phyloP scores from a whole-genome alignment of 2,797 vertebrate genomes.

The Poeciliopsis turneri region DNA sequence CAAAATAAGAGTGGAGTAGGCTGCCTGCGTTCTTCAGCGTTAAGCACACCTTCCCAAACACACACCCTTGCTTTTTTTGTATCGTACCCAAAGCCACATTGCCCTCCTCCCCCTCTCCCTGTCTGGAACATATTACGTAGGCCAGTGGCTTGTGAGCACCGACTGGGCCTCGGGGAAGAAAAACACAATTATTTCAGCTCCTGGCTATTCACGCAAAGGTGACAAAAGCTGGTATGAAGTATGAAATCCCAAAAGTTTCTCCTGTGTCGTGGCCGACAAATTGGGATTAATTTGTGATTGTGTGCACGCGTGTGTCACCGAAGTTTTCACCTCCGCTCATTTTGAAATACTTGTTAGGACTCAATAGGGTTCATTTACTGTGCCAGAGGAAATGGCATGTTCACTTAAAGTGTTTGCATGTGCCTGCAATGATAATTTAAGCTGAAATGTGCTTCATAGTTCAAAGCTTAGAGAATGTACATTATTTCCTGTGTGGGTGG shows the following conservation, averaged over 20 bases:
- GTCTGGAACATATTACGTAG: conserved; percentile 81
- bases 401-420: conserved; percentile 18
- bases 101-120: conserved; percentile 21
- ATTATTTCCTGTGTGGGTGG: conserved; percentile 23
- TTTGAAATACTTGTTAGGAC: conserved; percentile 69
- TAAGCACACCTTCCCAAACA: conserved; percentile 21
- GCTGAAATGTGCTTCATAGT: conserved; percentile 37
- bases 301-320: conserved; percentile 71
- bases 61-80: conserved; percentile 33
- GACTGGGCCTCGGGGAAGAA: conserved; percentile 77
- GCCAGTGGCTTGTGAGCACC: conserved; percentile 80
- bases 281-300: conserved; percentile 81
- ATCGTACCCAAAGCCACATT: conserved; percentile 53
- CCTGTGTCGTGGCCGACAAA: conserved; percentile 71
- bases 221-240: conserved; percentile 86
- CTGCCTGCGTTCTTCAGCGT: conserved; percentile 28
- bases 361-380: conserved; percentile 56
- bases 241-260: conserved; percentile 83
- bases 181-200: conserved; percentile 82
- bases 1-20: not conserved
- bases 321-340: conserved; percentile 78
- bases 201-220: conserved; percentile 81
- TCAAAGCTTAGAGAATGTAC: conserved; percentile 32
- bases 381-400: conserved; percentile 29
- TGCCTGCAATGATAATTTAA: conserved; percentile 39